Percentiles rank a stretch among this genome's conserved stretches.
Evolutionary conservation across 2,113 vertebrate genomes (phyloP).

Genomic region (Ellobius talpinus): DNA sequence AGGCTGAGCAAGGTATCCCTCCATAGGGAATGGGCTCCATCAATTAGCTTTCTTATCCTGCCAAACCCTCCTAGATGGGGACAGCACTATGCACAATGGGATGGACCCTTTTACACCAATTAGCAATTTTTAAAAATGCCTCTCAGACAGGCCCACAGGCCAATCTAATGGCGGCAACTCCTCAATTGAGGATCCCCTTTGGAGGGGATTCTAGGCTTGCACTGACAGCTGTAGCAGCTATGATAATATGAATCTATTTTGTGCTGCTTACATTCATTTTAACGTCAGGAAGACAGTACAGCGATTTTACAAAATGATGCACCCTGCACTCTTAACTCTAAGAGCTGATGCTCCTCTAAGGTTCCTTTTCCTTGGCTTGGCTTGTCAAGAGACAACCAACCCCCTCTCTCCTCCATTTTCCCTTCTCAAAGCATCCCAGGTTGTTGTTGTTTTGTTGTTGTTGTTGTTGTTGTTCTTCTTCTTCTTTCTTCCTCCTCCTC

Average conservation of each 20-base stretch:
- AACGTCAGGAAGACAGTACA: neutral
- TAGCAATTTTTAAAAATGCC: neutral
- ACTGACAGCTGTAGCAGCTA: neutral
- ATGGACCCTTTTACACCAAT: neutral
- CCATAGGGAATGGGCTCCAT: neutral
- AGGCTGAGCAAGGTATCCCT: no score
- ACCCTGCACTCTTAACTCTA: neutral
- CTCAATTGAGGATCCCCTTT: neutral
- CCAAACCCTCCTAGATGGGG: neutral
- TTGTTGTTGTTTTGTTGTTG: no score
- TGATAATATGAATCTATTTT: neutral
- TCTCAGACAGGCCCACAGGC: neutral
- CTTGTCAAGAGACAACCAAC: neutral
- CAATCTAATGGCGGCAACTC: neutral
- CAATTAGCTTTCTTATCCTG: neutral
- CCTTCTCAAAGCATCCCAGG: no score
- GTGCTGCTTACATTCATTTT: neutral
- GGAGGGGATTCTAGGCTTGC: neutral
- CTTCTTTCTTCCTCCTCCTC: neutral
- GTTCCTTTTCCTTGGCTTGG: neutral
- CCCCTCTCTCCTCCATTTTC: no score
- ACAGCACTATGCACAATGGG: neutral
- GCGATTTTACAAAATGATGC: neutral
- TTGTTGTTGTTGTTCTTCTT: neutral
- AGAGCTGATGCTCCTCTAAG: rapidly evolving